Evolutionary conservation across 1,140 invertebrate genomes (phyloP), one percentile per base, ranked within the genome.

Genomic region (Cherax quadricarinatus): DNA sequence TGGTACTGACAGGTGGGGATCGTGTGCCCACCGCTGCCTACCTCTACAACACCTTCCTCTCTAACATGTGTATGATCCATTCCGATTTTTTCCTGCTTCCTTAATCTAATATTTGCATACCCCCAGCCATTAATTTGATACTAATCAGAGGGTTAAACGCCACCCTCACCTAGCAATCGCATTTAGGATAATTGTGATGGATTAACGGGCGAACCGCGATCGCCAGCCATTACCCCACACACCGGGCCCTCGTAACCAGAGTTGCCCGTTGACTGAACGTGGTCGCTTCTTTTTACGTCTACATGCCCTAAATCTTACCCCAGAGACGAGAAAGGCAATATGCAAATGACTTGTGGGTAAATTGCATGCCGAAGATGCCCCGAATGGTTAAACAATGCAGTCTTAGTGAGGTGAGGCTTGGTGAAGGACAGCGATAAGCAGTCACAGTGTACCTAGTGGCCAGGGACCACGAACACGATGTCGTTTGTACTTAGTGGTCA

Each of bases 81-180:
- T 0, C 12, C 21, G 21, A 18, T 66, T 66, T 66, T 21, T 66
- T 21, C 62, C 62, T 75, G 6, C 6, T 12, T 30, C 9, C 30
- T 75, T 75, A 7, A 12, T 75, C 70, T 30, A 9, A 7, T 30
- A 75, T 75, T 75, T 75, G n/a, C 70, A 75, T 75, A 75, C 5
- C 70, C 7, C 70, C n/a, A 75, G n/a, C 70, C 70, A 75, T 75
- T 75, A 24, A 75, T 75, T 75, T 75, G 70, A 75, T 75, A 75
- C 70, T 30, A 75, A 75, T 75, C 70, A 30, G 6, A 30, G 30
- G n/a, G 24, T 75, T 75, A 75, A 75, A 75, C 30, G 70, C 30
- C 70, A 75, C 70, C 12, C 9, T 30, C 9, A 12, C 70, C 7
- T 3, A 30, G 70, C 30, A 75, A 75, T 75, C 70, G 9, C 9